These are phyloP conservation scores for Muraenolepis orangiensis DNA, from an alignment of 2,797 vertebrate species.

Conservation along the genomic window DNA sequence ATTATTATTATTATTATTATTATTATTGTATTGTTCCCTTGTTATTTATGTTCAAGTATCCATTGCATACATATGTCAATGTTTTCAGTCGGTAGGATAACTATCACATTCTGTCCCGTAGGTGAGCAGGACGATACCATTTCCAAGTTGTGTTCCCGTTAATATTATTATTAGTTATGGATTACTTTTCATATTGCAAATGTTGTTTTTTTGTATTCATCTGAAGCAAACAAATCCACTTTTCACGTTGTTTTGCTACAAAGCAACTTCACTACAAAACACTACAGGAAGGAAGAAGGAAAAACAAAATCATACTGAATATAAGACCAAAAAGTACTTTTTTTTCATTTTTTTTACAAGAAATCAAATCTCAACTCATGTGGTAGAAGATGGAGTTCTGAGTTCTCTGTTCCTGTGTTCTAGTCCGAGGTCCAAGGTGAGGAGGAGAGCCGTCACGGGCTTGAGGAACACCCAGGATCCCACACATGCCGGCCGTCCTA, in stretches of 20 bases:
- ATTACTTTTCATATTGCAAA: slow-evolving; percentile 9
- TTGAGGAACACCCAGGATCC: slow-evolving; percentile 33
- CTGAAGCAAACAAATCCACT: slow-evolving; percentile 23
- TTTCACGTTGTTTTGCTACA: slow-evolving; percentile 37
- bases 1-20: too few relatives aligned
- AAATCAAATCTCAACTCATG: slow-evolving; percentile 28
- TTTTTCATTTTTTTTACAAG: slow-evolving; percentile 22
- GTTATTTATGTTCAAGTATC: not conserved
- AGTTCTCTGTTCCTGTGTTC: slow-evolving; percentile 41
- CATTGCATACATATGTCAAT: slow-evolving; percentile 1
- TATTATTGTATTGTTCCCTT: not conserved
- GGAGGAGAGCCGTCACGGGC: slow-evolving; percentile 35
- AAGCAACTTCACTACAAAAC: slow-evolving; percentile 53
- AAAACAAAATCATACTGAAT: slow-evolving; percentile 37
- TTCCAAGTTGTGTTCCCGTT: slow-evolving; percentile 32
- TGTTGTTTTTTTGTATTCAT: slow-evolving; percentile 13
- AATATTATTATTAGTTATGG: slow-evolving; percentile 21
- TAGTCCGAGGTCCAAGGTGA: slow-evolving; percentile 32
- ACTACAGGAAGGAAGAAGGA: slow-evolving; percentile 35
- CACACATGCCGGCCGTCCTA: slow-evolving; percentile 28
- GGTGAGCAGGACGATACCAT: not conserved
- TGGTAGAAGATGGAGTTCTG: slow-evolving; percentile 41
- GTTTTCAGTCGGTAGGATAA: not conserved
- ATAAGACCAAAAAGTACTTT: slow-evolving; percentile 28
- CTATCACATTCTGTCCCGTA: not conserved